Evolutionary conservation across 2,888 invertebrate species (phyloP).

Genomic region (Tridacna gigas): DNA sequence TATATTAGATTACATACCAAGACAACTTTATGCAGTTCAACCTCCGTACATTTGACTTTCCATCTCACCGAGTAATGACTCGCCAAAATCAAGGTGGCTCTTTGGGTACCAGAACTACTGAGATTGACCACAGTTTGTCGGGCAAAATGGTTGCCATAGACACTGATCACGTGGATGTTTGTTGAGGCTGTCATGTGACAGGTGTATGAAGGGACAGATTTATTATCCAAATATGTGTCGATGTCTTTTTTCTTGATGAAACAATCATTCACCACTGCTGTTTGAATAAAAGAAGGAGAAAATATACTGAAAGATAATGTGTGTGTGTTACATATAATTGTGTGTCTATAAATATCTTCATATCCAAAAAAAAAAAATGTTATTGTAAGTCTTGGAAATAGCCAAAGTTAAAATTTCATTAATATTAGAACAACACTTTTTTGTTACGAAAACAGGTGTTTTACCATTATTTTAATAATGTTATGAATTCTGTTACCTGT

Average conservation of each 20-base stretch:
- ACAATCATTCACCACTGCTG: not conserved
- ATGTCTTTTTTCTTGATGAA: not conserved
- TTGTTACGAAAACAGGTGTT: too few species aligned
- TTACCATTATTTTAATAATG: too few species aligned
- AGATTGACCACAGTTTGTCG: constrained; percentile 26
- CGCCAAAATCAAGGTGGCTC: constrained; percentile 34
- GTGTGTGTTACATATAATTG: too few species aligned
- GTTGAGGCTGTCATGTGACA: constrained; percentile 1
- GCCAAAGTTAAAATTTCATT: too few species aligned
- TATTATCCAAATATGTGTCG: not conserved
- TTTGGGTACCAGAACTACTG: not conserved
- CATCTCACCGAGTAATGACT: constrained; percentile 52
- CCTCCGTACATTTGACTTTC: constrained; percentile 20
- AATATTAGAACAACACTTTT: too few species aligned
- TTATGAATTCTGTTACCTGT: too few species aligned
- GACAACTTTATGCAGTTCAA: constrained; percentile 23
- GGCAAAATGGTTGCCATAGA: constrained; percentile 54
- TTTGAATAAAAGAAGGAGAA: too few species aligned
- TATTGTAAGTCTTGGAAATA: too few species aligned
- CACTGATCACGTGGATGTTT: constrained; percentile 36
- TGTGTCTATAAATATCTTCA: too few species aligned
- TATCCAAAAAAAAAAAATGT: too few species aligned
- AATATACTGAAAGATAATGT: too few species aligned
- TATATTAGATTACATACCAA: constrained; percentile 27
- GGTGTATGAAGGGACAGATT: not conserved